Evolutionary conservation across 2,113 vertebrate species (phyloP), one percentile per base, ranked within the genome.

Genomic region (Sakesphorus luctuosus): DNA sequence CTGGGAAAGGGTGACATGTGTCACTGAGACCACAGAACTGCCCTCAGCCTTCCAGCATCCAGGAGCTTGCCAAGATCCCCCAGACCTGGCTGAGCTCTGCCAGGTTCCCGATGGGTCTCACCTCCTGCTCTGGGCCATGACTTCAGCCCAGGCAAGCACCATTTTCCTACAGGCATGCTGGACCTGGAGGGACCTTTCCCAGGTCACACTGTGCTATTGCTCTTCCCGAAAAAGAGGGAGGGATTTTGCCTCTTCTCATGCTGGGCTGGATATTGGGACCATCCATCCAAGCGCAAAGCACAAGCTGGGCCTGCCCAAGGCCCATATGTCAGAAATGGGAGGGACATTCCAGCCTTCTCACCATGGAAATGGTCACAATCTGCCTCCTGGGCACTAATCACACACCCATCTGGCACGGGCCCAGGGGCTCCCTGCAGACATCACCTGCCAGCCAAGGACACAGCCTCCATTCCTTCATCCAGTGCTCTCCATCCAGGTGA

Each of bases 371-470:
- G 9, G 13, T 43, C 73, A 11, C 0, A 1, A 56, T 47, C 40
- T 85, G 78, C 71, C 62, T 75, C 28, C 53, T 0, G 0, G 89
- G 55, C 62, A 53, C 62, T 36, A 28, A 9, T 31, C 58, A 9
- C 18, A 18, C 5, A 6, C 28, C 29, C 31, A n/a, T 24, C 69
- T 2, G 0, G 28, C 40, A 66, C 0, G 0, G 69, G 25, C 35
- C 38, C 11, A 50, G 13, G 46, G 35, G 47, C 33, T 77, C 86
- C 63, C 53, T 20, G 40, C 40, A 46, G 89, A 46, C 16, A 59
- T 17, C 47, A 52, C 53, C 49, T 76, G 63, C 84, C 63, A 62
- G 75, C 55, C 82, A 58, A 95, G 91, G 89, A 73, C 61, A 44
- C 29, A 2, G 36, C 19, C n/a, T 75, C 28, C 10, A 7, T 5